Percentiles rank a stretch among this genome's conserved stretches.
phyloP scores from a whole-genome alignment of 2,888 invertebrate genomes.

The Cordilura impudica region DNA sequence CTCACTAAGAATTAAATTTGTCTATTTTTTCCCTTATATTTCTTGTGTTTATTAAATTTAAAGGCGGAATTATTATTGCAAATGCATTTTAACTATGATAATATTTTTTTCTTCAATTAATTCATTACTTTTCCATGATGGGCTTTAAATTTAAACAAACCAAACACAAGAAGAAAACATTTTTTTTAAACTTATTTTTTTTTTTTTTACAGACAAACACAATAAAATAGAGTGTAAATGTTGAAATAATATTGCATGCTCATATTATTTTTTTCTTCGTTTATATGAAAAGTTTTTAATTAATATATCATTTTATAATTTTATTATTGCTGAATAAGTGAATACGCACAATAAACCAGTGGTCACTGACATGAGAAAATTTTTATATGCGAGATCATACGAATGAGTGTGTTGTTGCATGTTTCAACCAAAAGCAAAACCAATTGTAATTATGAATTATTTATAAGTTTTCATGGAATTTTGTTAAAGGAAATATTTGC shows the following conservation, averaged over 20 bases:
- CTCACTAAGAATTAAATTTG: too few species aligned
- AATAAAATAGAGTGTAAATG: not conserved
- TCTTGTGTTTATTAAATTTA: not conserved
- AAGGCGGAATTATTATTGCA: constrained; percentile 12
- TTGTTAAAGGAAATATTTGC: constrained; percentile 4
- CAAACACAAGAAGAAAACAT: not conserved
- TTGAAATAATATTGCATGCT: not conserved
- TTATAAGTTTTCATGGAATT: not conserved
- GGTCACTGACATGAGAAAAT: constrained; percentile 29
- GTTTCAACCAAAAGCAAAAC: not conserved
- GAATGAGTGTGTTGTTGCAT: not conserved
- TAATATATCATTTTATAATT: constrained; percentile 12
- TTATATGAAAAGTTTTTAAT: constrained; percentile 2
- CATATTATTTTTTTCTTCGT: too few species aligned
- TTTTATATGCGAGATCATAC: too few species aligned
- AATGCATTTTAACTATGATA: constrained; percentile 1
- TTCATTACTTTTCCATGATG: not conserved
- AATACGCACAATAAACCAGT: constrained; percentile 5
- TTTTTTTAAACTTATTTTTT: not conserved
- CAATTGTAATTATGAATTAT: constrained; percentile 18
- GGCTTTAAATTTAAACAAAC: not conserved
- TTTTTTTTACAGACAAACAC: not conserved
- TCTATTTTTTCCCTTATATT: not conserved
- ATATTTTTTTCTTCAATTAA: not conserved
- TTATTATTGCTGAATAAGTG: not conserved